These are phyloP conservation scores for Labia minor DNA, from an alignment of 2,888 invertebrate species.

Conservation along the genomic window DNA sequence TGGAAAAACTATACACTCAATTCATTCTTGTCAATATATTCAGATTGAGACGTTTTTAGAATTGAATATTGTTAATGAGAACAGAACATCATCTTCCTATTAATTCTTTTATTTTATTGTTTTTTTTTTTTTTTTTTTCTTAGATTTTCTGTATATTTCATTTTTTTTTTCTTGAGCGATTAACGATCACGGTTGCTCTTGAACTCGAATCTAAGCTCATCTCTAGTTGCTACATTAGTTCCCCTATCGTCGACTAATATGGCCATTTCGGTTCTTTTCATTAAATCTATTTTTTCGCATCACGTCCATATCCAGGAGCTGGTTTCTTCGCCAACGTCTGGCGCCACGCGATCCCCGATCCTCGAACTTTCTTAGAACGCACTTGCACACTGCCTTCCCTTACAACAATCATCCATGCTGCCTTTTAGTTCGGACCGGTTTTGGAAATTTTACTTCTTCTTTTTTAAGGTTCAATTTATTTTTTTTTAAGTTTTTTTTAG, in stretches of 20 bases:
- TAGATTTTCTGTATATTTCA: not conserved
- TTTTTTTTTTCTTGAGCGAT: not conserved
- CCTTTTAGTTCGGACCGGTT: too few species aligned
- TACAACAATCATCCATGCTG: too few species aligned
- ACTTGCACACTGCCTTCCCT: too few species aligned
- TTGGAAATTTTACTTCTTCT: too few species aligned
- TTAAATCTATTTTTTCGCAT: constrained; percentile 3
- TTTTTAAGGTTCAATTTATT: too few species aligned
- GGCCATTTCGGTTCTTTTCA: constrained; percentile 8
- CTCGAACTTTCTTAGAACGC: not conserved
- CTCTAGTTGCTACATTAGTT: too few species aligned
- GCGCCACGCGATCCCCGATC: not conserved
- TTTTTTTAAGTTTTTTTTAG: too few species aligned
- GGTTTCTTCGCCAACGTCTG: not conserved
- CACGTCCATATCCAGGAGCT: not conserved
- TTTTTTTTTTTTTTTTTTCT: too few species aligned
- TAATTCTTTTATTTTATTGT: not conserved
- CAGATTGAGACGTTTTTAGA: constrained; percentile 5
- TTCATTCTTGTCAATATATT: not conserved
- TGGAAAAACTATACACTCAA: too few species aligned
- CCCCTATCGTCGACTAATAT: not conserved
- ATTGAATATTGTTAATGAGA: not conserved
- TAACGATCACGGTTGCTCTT: not conserved
- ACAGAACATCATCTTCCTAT: not conserved
- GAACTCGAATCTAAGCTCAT: too few species aligned